These are phyloP conservation scores for Poeciliopsis prolifica DNA, from an alignment of 2,113 vertebrate species.

Conservation along the genomic window DNA sequence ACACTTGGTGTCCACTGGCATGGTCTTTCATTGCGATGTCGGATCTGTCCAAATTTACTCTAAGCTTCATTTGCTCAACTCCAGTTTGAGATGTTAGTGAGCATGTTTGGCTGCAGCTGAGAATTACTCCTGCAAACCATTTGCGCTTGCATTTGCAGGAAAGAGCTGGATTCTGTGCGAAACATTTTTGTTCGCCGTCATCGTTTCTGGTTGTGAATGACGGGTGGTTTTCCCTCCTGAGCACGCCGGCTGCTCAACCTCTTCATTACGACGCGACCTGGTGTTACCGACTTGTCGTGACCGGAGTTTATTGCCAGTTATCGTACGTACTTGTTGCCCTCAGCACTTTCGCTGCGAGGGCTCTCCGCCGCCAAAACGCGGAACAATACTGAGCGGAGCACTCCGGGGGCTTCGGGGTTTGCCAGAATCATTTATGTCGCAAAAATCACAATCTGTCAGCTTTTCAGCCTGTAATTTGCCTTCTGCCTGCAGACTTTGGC, in stretches of 20 bases:
- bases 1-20: no score
- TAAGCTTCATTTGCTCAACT: no score
- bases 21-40: no score
- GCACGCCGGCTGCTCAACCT: neutral
- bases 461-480: slow-evolving; percentile 5
- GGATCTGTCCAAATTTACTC: no score
- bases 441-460: slow-evolving; percentile 5
- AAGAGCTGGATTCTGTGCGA: no score
- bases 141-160: no score
- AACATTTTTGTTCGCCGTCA: slow-evolving; percentile 11
- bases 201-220: neutral
- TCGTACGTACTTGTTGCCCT: slow-evolving; percentile 7
- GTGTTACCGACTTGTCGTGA: slow-evolving; percentile 23
- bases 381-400: slow-evolving; percentile 9
- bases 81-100: no score
- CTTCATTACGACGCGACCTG: neutral
- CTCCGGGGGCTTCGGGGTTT: slow-evolving; percentile 9
- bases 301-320: slow-evolving; percentile 11
- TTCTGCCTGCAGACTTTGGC: slow-evolving; percentile 5
- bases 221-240: neutral
- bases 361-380: slow-evolving; percentile 8
- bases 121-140: no score
- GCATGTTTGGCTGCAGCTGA: no score
- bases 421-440: slow-evolving; percentile 2
- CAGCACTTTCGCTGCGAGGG: neutral